Evolutionary conservation across 2,797 vertebrate species (phyloP).

Genomic region (Platalea minor): DNA sequence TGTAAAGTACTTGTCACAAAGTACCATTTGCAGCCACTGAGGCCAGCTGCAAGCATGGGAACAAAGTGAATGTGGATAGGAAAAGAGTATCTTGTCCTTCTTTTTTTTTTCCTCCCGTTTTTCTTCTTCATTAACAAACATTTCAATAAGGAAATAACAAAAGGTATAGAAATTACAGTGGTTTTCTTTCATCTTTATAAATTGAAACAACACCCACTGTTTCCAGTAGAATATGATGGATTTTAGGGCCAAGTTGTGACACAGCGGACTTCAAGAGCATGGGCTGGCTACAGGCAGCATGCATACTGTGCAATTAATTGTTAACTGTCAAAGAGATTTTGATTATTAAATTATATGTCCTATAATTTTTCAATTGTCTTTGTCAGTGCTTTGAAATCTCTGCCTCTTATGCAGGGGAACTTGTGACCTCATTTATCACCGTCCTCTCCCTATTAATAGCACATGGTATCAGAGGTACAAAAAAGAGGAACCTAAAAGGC

Average conservation of each 20-base stretch:
- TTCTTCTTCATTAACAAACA: background rate
- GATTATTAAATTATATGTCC: slow-evolving; percentile 28
- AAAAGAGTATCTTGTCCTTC: background rate
- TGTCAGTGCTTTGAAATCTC: slow-evolving; percentile 38
- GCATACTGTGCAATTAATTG: background rate
- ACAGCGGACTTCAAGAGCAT: background rate
- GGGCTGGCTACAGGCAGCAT: background rate
- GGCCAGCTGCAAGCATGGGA: background rate
- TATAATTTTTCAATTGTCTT: slow-evolving; percentile 30
- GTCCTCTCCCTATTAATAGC: background rate
- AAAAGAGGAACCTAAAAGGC: background rate
- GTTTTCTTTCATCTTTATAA: background rate
- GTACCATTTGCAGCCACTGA: background rate
- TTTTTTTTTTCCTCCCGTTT: background rate
- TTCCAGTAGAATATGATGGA: background rate
- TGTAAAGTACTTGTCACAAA: background rate
- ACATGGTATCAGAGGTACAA: background rate
- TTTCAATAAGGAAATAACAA: background rate
- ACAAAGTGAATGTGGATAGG: background rate
- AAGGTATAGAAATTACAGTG: background rate
- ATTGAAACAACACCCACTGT: background rate
- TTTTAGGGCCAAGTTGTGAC: background rate
- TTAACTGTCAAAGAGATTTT: background rate
- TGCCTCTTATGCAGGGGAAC: background rate
- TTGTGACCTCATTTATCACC: slow-evolving; percentile 35